A percentile compares a stretch with the other conserved stretches of the same genome.
Evolutionary conservation across 2,113 vertebrate species (phyloP).

Genomic region (Strigops habroptila): DNA sequence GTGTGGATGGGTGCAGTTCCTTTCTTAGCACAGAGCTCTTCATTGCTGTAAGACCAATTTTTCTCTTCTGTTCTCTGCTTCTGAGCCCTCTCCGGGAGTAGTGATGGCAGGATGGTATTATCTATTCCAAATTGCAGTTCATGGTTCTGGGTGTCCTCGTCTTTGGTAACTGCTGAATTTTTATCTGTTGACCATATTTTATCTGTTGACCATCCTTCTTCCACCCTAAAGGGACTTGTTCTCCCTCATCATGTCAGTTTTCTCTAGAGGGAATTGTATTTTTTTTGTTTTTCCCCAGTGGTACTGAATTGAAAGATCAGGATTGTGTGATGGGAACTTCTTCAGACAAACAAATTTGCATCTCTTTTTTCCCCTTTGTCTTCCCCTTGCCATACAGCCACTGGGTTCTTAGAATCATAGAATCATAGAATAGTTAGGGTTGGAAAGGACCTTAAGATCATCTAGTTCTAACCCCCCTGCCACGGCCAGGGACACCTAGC

Average conservation of each 20-base stretch:
- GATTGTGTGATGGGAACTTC: neutral
- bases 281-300: neutral
- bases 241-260: neutral
- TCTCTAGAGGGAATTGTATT: neutral
- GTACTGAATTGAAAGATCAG: neutral
- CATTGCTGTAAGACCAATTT: neutral
- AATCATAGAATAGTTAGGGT: no score
- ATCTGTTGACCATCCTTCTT: neutral
- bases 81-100: neutral
- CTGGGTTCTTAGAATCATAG: no score
- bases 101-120: neutral
- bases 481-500: no score
- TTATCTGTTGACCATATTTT: neutral
- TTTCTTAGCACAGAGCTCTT: neutral
- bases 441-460: no score
- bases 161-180: neutral
- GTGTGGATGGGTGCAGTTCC: neutral
- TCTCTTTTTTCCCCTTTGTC: neutral
- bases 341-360: neutral
- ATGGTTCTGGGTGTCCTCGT: neutral
- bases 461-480: no score
- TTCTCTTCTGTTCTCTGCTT: neutral
- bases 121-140: neutral
- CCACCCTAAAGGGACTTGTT: neutral
- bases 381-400: neutral